Percentiles rank a stretch among this genome's conserved stretches.
These are phyloP conservation scores for Sebastes ruberrimus DNA, from an alignment of 2,797 vertebrate genomes.

Conservation along the genomic window DNA sequence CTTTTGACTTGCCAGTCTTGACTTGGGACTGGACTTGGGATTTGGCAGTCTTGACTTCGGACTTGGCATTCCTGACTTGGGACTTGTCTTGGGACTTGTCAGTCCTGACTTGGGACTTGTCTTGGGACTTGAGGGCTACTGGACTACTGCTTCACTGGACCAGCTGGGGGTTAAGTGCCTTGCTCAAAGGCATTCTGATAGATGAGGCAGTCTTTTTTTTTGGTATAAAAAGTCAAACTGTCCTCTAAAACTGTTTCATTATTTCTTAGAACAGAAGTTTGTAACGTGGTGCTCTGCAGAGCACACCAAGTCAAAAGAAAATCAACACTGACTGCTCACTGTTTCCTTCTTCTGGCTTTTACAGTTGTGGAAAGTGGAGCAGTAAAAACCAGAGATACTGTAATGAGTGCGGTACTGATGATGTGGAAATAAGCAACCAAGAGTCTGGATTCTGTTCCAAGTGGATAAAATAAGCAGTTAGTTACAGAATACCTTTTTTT, in stretches of 20 bases:
- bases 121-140: too few relatives aligned
- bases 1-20: too few relatives aligned
- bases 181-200: background rate
- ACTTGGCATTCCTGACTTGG: too few relatives aligned
- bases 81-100: too few relatives aligned
- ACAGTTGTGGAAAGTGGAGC: constrained; percentile 16
- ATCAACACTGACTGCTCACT: background rate
- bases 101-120: too few relatives aligned
- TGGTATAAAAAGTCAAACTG: background rate
- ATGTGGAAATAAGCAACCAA: constrained; percentile 13
- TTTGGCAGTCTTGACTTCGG: fast-evolving
- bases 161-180: too few relatives aligned
- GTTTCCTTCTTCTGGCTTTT: background rate
- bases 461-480: background rate
- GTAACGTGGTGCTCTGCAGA: too few relatives aligned
- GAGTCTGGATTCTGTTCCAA: background rate
- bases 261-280: too few relatives aligned
- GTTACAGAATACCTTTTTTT: background rate
- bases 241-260: background rate
- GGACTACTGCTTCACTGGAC: too few relatives aligned
- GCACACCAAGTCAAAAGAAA: too few relatives aligned
- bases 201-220: background rate
- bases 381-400: background rate
- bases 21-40: too few relatives aligned
- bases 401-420: constrained; percentile 16